Evolutionary conservation across 1,140 invertebrate genomes (phyloP), one percentile per base, ranked within the genome.

Genomic region (Trissolcus basalis): DNA sequence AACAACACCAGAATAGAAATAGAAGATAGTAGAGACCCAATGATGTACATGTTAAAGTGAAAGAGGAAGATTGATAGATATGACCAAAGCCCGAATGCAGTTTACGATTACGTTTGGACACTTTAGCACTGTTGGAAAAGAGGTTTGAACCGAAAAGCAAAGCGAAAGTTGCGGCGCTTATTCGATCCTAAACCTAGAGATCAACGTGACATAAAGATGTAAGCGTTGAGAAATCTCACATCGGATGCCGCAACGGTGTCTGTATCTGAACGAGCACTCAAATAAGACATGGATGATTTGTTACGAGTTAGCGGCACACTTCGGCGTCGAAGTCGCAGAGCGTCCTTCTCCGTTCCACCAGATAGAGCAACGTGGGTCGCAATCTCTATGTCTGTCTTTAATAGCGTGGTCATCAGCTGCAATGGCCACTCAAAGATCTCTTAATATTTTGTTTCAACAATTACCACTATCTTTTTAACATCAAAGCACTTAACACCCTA

Each of bases 361-460:
- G 79, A 89, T 85, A 89, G 88, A 77, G 85, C 84, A 71, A 91
- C 87, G 87, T 92, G 90, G 69, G 93, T 91, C 43, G 93, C 93
- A 61, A 91, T 91, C 83, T 91, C 90, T 85, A 95, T 90, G 89
- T 95, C 94, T 79, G 93, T 94, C 91, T 94, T 95, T 89, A 95
- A 90, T 69, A 93, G 92, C 82, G 93, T 92, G 83, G 91, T 93
- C 90, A 96, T 90, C 83, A 96, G 89, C 94, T 95, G 90, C 61
- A 89, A 89, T 88, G 82, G 83, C 82, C 73, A 86, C 86, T 86
- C 82, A 82, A 77, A 82, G 67, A 50, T 70, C 47, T 83, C 80
- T 79, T 11, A 59, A 27, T 10, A 27, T 19, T 16, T 43, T 14
- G 44, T 43, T 41, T 19, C 3, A n/a, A n/a, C 36, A 32, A 11